These are phyloP conservation scores for Lasioglossum marginatum DNA, from an alignment of 2,888 invertebrate species.

Conservation along the genomic window DNA sequence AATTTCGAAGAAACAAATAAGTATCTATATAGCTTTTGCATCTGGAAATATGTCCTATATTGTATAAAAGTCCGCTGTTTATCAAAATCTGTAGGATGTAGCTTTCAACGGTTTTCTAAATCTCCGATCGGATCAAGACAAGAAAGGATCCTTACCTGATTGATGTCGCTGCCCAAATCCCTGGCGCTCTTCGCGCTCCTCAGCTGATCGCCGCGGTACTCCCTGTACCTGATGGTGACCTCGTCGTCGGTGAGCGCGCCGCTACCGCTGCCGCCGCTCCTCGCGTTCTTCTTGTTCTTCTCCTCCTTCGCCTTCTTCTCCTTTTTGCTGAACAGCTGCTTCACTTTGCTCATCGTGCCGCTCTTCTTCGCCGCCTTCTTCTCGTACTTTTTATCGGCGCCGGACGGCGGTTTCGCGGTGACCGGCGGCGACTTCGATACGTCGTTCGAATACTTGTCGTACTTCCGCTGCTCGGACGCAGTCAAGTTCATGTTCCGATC, in stretches of 20 bases:
- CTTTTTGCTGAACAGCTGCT: constrained; percentile 91
- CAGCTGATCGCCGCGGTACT: constrained; percentile 82
- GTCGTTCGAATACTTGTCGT: constrained; percentile 76
- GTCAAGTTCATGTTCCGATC: constrained; percentile 86
- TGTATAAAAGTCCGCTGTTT: no score
- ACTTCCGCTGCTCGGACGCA: constrained; percentile 79
- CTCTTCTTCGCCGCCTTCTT: constrained; percentile 81
- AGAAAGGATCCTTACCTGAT: constrained; percentile 74
- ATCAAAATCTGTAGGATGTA: no score
- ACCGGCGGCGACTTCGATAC: constrained; percentile 74
- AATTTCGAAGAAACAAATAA: no score
- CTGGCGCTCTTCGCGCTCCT: constrained; percentile 81
- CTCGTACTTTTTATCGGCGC: constrained; percentile 81
- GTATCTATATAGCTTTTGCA: neutral
- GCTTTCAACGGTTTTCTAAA: neutral
- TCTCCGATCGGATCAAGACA: neutral
- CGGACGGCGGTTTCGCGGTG: constrained; percentile 80
- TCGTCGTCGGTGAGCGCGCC: constrained; percentile 82
- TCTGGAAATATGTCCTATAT: neutral
- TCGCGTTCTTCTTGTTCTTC: constrained; percentile 76
- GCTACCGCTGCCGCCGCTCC: constrained; percentile 77
- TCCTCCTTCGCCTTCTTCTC: constrained; percentile 88
- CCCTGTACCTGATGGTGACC: constrained; percentile 81
- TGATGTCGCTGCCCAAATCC: constrained; percentile 81
- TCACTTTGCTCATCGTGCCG: constrained; percentile 86